phyloP scores from a whole-genome alignment of 92 coral and sea anemone species.

The Pocillopora grandis region DNA sequence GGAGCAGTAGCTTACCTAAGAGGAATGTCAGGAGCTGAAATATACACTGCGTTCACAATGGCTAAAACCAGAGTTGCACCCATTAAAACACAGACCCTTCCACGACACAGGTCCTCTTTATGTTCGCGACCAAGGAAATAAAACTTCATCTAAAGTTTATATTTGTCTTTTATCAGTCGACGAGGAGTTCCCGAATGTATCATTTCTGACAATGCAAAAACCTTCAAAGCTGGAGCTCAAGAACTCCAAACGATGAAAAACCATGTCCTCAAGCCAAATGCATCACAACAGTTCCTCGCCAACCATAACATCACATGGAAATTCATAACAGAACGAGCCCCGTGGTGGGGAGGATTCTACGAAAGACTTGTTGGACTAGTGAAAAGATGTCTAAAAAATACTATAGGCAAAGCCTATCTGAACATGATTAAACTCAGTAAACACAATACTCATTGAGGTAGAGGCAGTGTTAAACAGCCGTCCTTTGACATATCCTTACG shows the following conservation, averaged over 20 bases:
- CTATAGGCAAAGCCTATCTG: constrained; percentile 42
- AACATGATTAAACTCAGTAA: constrained; percentile 47
- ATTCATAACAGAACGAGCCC: constrained; percentile 59
- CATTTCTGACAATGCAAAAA: constrained; percentile 56
- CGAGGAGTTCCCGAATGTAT: constrained; percentile 51
- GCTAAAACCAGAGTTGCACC: not conserved
- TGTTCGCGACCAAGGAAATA: constrained; percentile 32
- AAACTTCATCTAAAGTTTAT: constrained; percentile 35
- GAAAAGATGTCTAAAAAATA: constrained; percentile 54
- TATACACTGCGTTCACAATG: not conserved
- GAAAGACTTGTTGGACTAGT: constrained; percentile 49
- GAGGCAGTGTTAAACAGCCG: constrained; percentile 43
- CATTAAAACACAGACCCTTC: not conserved
- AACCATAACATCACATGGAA: constrained; percentile 45
- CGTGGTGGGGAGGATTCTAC: constrained; percentile 66
- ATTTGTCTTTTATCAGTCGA: constrained; percentile 19
- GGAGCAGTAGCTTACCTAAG: not conserved
- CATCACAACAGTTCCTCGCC: constrained; percentile 40
- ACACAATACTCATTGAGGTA: constrained; percentile 45
- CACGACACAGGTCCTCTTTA: constrained; percentile 21
- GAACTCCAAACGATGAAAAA: constrained; percentile 5
- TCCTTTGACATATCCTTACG: constrained; percentile 38
- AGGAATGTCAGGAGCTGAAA: not conserved
- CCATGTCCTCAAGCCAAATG: constrained; percentile 21
- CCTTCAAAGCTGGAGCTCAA: constrained; percentile 57